These are phyloP conservation scores for Mythimna vitellina DNA, from an alignment of 2,888 invertebrate species.

Conservation along the genomic window DNA sequence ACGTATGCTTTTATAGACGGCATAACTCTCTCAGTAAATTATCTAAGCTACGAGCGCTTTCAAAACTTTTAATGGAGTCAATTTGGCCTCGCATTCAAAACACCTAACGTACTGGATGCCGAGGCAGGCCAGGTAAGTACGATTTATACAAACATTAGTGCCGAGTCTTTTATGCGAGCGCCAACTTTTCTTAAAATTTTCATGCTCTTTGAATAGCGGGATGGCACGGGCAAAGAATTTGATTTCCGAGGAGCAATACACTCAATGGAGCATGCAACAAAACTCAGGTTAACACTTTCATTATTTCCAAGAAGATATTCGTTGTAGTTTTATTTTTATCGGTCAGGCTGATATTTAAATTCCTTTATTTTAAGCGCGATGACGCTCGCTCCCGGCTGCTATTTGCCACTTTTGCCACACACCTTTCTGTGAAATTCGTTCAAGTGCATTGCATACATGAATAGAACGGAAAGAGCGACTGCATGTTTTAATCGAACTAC, in stretches of 20 bases:
- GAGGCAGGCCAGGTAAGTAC: constrained; percentile 79
- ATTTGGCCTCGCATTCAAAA: constrained; percentile 89
- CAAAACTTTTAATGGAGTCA: constrained; percentile 90
- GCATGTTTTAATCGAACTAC: constrained; percentile 76
- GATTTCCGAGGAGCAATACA: constrained; percentile 57
- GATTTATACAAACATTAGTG: constrained; percentile 85
- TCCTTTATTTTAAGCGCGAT: constrained; percentile 57
- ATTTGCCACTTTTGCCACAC: constrained; percentile 72
- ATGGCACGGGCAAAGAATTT: constrained; percentile 64
- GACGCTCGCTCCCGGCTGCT: constrained; percentile 57
- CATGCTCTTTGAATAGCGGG: constrained; percentile 64
- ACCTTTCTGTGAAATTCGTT: constrained; percentile 70
- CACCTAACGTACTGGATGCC: constrained; percentile 79
- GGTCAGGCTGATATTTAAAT: constrained; percentile 56
- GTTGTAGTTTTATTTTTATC: constrained; percentile 54
- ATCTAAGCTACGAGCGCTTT: constrained; percentile 89
- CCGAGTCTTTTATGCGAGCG: constrained; percentile 72
- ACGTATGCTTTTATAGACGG: constrained; percentile 84
- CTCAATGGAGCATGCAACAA: constrained; percentile 40
- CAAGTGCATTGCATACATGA: constrained; percentile 70
- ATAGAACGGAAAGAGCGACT: constrained; percentile 70
- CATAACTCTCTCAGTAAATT: constrained; percentile 88
- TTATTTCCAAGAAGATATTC: constrained; percentile 56
- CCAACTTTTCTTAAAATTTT: constrained; percentile 71
- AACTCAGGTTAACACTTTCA: constrained; percentile 63